Percentiles rank a stretch among this genome's conserved stretches.
These are phyloP conservation scores for Chaenocephalus aceratus DNA, from an alignment of 2,113 vertebrate genomes.

Conservation along the genomic window DNA sequence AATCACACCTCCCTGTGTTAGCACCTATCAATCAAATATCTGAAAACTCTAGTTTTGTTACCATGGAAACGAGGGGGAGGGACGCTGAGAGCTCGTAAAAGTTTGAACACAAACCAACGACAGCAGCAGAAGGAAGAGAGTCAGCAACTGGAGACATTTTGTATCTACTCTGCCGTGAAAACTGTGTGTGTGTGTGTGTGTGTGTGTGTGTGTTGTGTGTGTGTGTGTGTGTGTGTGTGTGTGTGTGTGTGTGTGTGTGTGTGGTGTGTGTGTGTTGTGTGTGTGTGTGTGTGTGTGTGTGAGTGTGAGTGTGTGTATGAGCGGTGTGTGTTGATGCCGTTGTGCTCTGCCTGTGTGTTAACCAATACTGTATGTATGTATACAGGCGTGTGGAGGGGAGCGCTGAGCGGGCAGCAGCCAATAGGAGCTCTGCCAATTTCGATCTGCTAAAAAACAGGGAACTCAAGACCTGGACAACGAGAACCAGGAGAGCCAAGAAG, in stretches of 20 bases:
- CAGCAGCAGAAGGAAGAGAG: neutral
- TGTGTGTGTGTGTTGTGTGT: no score
- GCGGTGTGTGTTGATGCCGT: constrained; percentile 50
- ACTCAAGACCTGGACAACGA: constrained; percentile 42
- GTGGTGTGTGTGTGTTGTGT: no score
- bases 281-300: no score
- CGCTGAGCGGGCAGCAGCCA: constrained; percentile 1
- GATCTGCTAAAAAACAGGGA: constrained; percentile 80
- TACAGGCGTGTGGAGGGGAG: constrained; percentile 26
- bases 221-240: no score
- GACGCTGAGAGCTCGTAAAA: neutral
- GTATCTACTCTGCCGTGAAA: neutral
- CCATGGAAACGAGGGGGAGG: constrained; percentile 33
- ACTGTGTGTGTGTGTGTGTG: no score
- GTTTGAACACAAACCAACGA: neutral
- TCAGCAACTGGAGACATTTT: neutral
- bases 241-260: no score
- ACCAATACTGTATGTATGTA: neutral
- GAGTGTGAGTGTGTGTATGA: constrained; percentile 40
- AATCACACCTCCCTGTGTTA: constrained; percentile 50
- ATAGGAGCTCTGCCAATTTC: neutral
- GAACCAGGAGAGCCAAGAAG: constrained; percentile 77
- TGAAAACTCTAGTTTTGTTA: constrained; percentile 22
- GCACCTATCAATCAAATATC: constrained; percentile 58
- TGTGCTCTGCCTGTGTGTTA: neutral